Evolutionary conservation across 2,113 vertebrate genomes (phyloP), one percentile per base, ranked within the genome.

Genomic region (Panthera leo): DNA sequence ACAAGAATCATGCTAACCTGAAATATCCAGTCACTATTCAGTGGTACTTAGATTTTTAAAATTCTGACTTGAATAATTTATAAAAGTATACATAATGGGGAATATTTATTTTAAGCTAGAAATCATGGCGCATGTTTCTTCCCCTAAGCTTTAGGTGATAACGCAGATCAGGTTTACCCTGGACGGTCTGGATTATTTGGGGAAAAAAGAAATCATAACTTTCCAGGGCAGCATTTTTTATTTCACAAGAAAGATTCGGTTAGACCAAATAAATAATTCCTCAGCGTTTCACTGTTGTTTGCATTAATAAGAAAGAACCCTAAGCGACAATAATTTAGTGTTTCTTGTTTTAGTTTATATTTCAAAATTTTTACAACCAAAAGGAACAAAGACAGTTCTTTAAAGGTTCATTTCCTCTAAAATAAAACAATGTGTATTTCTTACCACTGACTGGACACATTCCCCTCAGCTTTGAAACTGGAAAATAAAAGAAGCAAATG

Each of bases 1-100:
- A 89, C 94, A 98, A 98, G 98, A 98, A 95, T 55, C 75, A 89
- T 95, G 39, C 31, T 97, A 85, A 70, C 75, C 95, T 95, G 73
- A 98, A 97, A 97, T 68, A 79, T 92, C 94, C 76, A 82, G 89
- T 97, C 96, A 79, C 45, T 90, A 97, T 96, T 97, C 90, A 45
- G 45, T 91, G 53, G 34, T 36, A 39, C 25, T 73, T 76, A 13
- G 14, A 13, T 68, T 91, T 94, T 95, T 79, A 5, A 71, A 96
- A 55, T 78, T 98, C 55, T 95, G 92, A 92, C 45, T 95, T 71
- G 25, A 70, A 80, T 83, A n/a, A 84, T 15, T 91, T 90, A 82
- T 95, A 92, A 96, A 94, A 92, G 42, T 29, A 68, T 51, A 23
- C 45, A 76, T 8, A 76, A n/a, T 25, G 21, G 13, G 89, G 36